phyloP scores from a whole-genome alignment of 2,888 invertebrate species.

The Labia minor region DNA sequence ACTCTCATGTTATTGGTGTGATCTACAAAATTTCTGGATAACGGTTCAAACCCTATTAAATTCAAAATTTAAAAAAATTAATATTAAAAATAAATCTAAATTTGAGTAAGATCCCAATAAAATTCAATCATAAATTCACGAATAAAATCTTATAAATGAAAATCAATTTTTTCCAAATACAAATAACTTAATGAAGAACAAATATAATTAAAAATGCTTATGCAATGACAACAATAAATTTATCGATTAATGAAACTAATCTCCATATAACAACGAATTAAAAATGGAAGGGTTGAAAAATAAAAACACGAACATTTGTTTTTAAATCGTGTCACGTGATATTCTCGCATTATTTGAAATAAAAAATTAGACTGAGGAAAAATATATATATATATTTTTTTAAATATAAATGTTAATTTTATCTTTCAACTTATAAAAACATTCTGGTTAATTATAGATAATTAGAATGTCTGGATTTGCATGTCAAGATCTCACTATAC shows the following conservation, averaged over 20 bases:
- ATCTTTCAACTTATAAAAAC: background rate
- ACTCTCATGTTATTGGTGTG: too few species aligned
- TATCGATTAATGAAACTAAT: background rate
- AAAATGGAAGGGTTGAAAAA: background rate
- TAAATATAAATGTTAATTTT: background rate
- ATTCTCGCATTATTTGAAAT: background rate
- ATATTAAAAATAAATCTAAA: too few species aligned
- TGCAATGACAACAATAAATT: background rate
- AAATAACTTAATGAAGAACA: too few species aligned
- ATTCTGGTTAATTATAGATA: background rate
- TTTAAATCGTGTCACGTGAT: background rate
- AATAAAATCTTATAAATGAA: too few species aligned
- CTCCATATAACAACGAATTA: background rate
- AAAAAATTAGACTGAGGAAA: background rate
- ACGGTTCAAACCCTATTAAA: too few species aligned
- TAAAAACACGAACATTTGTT: background rate
- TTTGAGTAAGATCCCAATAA: too few species aligned
- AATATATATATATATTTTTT: background rate
- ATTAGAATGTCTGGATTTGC: background rate
- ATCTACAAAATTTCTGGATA: too few species aligned
- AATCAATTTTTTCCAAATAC: too few species aligned
- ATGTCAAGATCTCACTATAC: too few species aligned
- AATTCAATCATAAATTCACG: too few species aligned
- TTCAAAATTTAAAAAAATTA: too few species aligned
- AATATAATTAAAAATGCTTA: background rate